A percentile compares a stretch with the other conserved stretches of the same genome.
These are phyloP conservation scores for Caenorhabditis sp. DNA, from an alignment of 2,888 invertebrate genomes.

Conservation along the genomic window DNA sequence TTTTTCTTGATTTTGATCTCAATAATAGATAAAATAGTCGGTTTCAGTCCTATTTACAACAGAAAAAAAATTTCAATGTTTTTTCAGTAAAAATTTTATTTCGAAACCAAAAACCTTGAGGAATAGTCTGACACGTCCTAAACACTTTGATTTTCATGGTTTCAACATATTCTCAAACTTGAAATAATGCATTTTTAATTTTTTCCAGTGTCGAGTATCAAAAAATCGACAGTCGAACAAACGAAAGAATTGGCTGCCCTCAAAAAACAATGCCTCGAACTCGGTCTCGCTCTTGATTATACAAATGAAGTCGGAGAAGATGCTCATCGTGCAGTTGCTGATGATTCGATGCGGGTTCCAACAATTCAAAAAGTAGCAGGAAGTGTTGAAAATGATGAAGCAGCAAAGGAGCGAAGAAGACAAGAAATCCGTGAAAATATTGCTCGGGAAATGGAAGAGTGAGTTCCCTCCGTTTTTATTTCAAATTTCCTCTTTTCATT, in stretches of 20 bases:
- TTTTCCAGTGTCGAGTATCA: constrained; percentile 42
- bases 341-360: constrained; percentile 28
- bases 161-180: no score
- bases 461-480: constrained; percentile 5
- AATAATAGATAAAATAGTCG: no score
- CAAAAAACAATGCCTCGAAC: constrained; percentile 47
- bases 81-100: no score
- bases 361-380: constrained; percentile 12
- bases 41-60: no score
- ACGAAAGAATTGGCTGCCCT: constrained; percentile 50
- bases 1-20: no score
- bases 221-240: constrained; percentile 35
- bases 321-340: constrained; percentile 9
- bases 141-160: no score
- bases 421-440: constrained; percentile 49
- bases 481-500: neutral
- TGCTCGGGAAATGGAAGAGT: constrained; percentile 46
- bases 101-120: no score
- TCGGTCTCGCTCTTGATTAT: constrained; percentile 38
- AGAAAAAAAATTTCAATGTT: no score
- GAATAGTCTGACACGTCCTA: no score
- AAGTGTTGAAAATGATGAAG: constrained; percentile 30
- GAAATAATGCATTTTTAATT: neutral
- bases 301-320: constrained; percentile 12
- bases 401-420: constrained; percentile 42